A percentile compares a stretch with the other conserved stretches of the same genome.
Conservation (phyloP, 2,888 invertebrate genomes). For the Laspeyria flexula region DNA sequence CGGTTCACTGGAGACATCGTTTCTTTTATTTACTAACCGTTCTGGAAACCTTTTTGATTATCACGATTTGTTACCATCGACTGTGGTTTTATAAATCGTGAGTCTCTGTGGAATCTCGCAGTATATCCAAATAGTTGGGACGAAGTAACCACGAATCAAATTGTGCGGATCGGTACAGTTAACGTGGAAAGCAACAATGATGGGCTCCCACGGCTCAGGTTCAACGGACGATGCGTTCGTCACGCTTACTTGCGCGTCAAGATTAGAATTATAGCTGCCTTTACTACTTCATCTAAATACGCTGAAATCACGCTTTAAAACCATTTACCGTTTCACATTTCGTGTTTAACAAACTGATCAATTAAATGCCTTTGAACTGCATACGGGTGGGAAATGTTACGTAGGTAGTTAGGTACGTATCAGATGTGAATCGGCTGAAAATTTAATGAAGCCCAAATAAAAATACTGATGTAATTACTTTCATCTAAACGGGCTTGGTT, state of each 20-base stretch:
- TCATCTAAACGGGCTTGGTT: slow-evolving; percentile 1
- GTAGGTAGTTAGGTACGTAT: slow-evolving; percentile 19
- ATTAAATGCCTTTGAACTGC: slow-evolving; percentile 57
- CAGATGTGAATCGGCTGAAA: slow-evolving; percentile 10
- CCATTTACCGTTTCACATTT: slow-evolving; percentile 42
- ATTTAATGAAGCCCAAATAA: slow-evolving; percentile 19
- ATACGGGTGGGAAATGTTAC: slow-evolving; percentile 36
- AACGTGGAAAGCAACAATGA: slow-evolving; percentile 72
- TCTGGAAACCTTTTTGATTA: slow-evolving; percentile 29
- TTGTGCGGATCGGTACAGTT: slow-evolving; percentile 70
- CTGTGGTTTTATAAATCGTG: slow-evolving; percentile 48
- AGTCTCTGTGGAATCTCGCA: slow-evolving; percentile 33
- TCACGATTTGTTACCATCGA: slow-evolving; percentile 55
- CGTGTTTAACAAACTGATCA: slow-evolving; percentile 52
- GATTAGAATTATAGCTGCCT: slow-evolving; percentile 54
- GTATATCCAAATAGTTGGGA: slow-evolving; percentile 42
- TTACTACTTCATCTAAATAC: slow-evolving; percentile 18
- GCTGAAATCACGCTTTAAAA: slow-evolving; percentile 24
- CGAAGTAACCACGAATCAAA: slow-evolving; percentile 61
- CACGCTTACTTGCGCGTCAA: slow-evolving; percentile 64
- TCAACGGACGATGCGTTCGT: slow-evolving; percentile 72
- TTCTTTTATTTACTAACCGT: slow-evolving; percentile 29
- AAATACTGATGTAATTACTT: slow-evolving; percentile 15
- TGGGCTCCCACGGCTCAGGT: slow-evolving; percentile 74
- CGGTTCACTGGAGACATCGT: slow-evolving; percentile 37